Conservation (phyloP, 2,888 invertebrate genomes). For the Ochropleura plecta region DNA sequence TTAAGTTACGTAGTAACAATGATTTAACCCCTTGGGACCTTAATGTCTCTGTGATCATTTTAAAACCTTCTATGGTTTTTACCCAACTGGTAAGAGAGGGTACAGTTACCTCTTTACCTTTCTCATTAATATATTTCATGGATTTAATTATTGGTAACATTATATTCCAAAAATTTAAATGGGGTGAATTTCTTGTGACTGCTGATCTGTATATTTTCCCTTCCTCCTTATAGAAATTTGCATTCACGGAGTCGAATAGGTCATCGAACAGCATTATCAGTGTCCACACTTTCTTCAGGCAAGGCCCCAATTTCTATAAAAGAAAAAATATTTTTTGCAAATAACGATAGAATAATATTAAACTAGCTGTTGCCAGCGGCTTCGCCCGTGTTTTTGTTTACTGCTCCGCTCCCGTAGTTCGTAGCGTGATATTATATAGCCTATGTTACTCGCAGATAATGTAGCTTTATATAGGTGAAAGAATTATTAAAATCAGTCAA, state of each 20-base stretch:
- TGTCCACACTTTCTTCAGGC: neutral
- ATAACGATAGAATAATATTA: too few relatives aligned
- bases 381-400: too few relatives aligned
- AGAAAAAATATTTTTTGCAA: too few relatives aligned
- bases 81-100: conserved; percentile 3
- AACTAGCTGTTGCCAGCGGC: too few relatives aligned
- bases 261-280: neutral
- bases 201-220: neutral
- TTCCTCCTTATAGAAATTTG: neutral
- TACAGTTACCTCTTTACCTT: neutral
- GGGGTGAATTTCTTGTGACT: neutral
- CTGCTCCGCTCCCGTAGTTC: too few relatives aligned
- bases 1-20: neutral
- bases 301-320: neutral
- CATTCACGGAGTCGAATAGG: neutral
- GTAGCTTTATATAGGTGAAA: too few relatives aligned
- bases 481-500: too few relatives aligned
- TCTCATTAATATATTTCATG: neutral
- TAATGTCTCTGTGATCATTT: neutral
- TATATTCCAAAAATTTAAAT: neutral
- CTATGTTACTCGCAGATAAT: too few relatives aligned
- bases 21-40: neutral
- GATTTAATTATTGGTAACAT: neutral
- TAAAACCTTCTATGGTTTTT: conserved; percentile 3
- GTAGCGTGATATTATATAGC: too few relatives aligned